phyloP scores from a whole-genome alignment of 2,888 invertebrate species.

The Cryptops parisi region DNA sequence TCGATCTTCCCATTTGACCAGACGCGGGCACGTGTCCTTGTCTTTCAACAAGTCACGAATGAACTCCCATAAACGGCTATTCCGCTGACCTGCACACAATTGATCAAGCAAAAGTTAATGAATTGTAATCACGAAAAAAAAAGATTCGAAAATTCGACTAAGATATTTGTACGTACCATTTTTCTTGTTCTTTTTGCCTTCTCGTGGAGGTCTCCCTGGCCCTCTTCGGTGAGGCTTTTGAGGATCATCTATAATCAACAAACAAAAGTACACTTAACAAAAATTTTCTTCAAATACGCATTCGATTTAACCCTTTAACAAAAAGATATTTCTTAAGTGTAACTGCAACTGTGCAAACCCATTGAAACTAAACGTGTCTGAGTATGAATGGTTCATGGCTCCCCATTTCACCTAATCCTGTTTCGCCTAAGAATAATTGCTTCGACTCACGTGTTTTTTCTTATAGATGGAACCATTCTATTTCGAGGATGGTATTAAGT shows the following conservation, averaged over 20 bases:
- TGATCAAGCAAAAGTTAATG: not conserved
- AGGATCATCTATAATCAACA: conserved; percentile 1
- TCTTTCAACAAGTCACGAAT: conserved; percentile 63
- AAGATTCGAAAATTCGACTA: not conserved
- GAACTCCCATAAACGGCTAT: conserved; percentile 59
- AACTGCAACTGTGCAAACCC: too few species aligned
- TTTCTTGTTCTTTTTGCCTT: conserved; percentile 16
- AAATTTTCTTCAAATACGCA: not conserved
- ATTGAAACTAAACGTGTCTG: too few species aligned
- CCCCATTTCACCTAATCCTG: too few species aligned
- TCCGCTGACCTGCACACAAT: conserved; percentile 29
- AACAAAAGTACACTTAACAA: not conserved
- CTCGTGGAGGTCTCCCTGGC: conserved; percentile 14
- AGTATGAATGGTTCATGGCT: too few species aligned
- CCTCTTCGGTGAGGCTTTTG: conserved; percentile 2
- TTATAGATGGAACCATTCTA: too few species aligned
- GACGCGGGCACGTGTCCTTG: conserved; percentile 56
- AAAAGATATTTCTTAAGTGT: too few species aligned
- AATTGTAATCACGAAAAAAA: not conserved
- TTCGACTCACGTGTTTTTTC: too few species aligned
- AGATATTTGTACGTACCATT: conserved; percentile 5
- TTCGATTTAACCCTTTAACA: too few species aligned
- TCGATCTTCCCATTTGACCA: conserved; percentile 79
- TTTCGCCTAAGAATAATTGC: too few species aligned
- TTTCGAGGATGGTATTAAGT: too few species aligned